These are phyloP conservation scores for Propithecus deckenii DNA, from an alignment of 2,797 vertebrate species.

Conservation along the genomic window DNA sequence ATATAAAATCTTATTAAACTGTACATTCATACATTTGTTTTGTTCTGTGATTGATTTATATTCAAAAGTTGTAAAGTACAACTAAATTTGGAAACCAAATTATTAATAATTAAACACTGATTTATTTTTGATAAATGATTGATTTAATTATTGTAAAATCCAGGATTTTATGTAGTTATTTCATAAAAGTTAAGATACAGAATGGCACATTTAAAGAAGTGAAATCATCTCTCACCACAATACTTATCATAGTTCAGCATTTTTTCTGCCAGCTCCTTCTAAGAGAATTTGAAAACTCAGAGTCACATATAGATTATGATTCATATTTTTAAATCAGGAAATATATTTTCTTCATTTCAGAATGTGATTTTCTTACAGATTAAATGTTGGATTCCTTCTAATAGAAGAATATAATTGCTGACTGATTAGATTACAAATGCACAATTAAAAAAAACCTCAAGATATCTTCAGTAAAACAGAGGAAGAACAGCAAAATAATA, in stretches of 20 bases:
- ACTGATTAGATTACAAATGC: not conserved
- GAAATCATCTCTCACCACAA: constrained; percentile 35
- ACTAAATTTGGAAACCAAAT: not conserved
- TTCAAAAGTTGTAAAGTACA: constrained; percentile 9
- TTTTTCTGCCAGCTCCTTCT: constrained; percentile 25
- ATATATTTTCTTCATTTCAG: constrained; percentile 16
- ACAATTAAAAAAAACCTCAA: not conserved
- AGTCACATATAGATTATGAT: not conserved
- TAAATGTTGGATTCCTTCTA: not conserved
- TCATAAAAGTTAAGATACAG: not conserved
- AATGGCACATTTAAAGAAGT: constrained; percentile 3
- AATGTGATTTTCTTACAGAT: not conserved
- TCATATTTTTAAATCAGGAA: not conserved
- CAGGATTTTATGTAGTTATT: constrained; percentile 30
- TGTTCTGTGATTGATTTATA: constrained; percentile 16
- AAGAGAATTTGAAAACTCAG: constrained; percentile 17
- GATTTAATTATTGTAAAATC: constrained; percentile 30
- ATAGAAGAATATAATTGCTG: not conserved
- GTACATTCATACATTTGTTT: not conserved
- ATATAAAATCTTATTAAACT: not conserved
- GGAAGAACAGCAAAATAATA: not conserved
- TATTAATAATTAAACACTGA: constrained; percentile 46
- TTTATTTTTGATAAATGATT: constrained; percentile 19
- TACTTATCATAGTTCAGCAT: not conserved
- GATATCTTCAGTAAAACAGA: not conserved